Evolutionary conservation across 2,888 invertebrate genomes (phyloP), one percentile per base, ranked within the genome.

Genomic region (Caenorhabditis macrosperma): DNA sequence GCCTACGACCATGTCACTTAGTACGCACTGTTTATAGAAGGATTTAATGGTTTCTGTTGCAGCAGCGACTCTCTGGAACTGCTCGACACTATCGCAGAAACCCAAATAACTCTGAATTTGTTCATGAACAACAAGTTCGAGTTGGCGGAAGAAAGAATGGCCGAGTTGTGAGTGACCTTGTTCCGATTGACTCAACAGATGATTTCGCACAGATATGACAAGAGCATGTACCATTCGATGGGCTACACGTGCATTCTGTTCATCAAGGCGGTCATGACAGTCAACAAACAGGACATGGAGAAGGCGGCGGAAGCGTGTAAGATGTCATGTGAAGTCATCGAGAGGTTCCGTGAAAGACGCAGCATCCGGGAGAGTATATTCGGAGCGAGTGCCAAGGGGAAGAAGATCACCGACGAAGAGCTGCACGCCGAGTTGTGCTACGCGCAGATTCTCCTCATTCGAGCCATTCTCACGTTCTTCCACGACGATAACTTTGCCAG

Each of bases 401-500:
- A 78, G 46, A 57, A 67, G 10, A 54, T 84, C 15, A 82, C 78
- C 0, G 84, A 86, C 35, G 89, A 85, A 52, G 88, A 90, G 61
- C 82, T 89, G 20, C 97, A 98, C 92, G 97, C 97, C 0, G 97
- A 98, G 91, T 92, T 98, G 41, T 96, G 96, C 91, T 95, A 95
- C 91, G 97, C 97, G 0, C 97, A 98, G 91, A 94, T 95, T 35
- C 92, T 96, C 57, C 92, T 98, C 59, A 93, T 97, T 76, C 94
- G 95, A 90, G 95, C 97, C 0, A 93, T 96, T 90, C 93, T 98
- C 82, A 95, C 95, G 17, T 95, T 97, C 90, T 94, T 97, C 89
- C 96, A 96, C 90, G 97, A 97, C 90, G 97, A 98, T 91, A 96
- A 95, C 84, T 93, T 97, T 78, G 93, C 95, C 63, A 95, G 95